Conservation (phyloP, 2,888 invertebrate genomes). For the Lacanobia oleracea region DNA sequence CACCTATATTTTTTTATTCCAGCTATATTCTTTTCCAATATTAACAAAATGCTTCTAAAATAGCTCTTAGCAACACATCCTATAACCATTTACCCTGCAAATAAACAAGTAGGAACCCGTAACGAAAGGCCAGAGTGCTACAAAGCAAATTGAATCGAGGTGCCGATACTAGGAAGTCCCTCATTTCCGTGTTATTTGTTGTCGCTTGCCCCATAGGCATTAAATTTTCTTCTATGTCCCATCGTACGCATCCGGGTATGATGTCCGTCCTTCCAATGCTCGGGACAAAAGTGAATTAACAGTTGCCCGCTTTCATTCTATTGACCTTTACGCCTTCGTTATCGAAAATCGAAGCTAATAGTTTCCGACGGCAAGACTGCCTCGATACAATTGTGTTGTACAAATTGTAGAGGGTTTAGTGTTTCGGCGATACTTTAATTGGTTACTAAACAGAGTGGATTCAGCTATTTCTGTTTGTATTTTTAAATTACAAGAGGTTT, state of each 20-base stretch:
- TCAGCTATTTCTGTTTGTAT: slow-evolving; percentile 3
- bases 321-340: slow-evolving; percentile 77
- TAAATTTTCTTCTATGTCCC: slow-evolving; percentile 83
- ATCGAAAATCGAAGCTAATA: slow-evolving; percentile 77
- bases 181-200: slow-evolving; percentile 88
- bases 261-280: slow-evolving; percentile 76
- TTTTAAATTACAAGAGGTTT: background rate
- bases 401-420: slow-evolving; percentile 39
- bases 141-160: slow-evolving; percentile 86
- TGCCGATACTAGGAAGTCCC: slow-evolving; percentile 87
- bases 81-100: slow-evolving; percentile 53
- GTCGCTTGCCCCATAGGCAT: slow-evolving; percentile 80
- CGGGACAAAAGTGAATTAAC: slow-evolving; percentile 82
- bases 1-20: background rate
- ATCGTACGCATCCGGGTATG: slow-evolving; percentile 80
- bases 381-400: slow-evolving; percentile 44
- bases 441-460: slow-evolving; percentile 27
- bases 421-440: slow-evolving; percentile 49
- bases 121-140: slow-evolving; percentile 72
- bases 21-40: background rate
- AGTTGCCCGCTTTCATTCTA: slow-evolving; percentile 76
- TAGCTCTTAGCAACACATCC: slow-evolving; percentile 46
- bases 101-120: slow-evolving; percentile 64
- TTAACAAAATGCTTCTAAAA: slow-evolving; percentile 16
- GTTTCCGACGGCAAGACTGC: slow-evolving; percentile 66